Evolutionary conservation across 92 coral and sea anemone genomes (phyloP).

Genomic region (Zoanthus sociatus): DNA sequence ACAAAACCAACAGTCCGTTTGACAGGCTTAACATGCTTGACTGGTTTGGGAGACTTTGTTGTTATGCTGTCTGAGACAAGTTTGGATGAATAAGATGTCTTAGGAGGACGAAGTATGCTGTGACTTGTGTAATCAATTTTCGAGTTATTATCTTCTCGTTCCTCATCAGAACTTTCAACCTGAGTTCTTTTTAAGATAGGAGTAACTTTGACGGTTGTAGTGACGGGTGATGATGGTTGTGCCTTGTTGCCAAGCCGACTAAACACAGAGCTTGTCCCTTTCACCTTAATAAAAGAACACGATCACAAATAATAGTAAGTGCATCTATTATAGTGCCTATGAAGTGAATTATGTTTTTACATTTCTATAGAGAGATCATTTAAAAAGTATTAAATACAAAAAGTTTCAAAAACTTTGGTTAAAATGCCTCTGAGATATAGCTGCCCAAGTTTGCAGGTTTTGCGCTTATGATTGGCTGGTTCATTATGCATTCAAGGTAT

Average conservation of each 20-base stretch:
- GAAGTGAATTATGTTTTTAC: no score
- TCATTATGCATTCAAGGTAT: no score
- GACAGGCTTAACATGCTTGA: constrained; percentile 40
- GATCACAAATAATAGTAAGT: neutral
- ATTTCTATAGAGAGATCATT: no score
- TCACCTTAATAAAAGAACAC: neutral
- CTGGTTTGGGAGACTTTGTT: constrained; percentile 11
- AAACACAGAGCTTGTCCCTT: constrained; percentile 37
- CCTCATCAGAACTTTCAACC: constrained; percentile 26
- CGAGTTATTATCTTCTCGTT: constrained; percentile 1
- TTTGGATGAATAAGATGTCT: constrained; percentile 21
- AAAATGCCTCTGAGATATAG: no score
- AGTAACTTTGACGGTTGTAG: constrained; percentile 5
- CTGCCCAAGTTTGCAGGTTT: no score
- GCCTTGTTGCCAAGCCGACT: constrained; percentile 41
- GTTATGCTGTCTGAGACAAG: constrained; percentile 22
- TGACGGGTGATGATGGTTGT: neutral
- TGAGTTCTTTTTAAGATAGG: constrained; percentile 3
- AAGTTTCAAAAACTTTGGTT: no score
- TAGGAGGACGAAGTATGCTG: constrained; percentile 14
- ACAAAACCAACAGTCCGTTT: constrained; percentile 42
- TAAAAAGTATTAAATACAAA: no score
- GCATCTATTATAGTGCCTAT: no score
- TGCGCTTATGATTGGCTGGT: no score
- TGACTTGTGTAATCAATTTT: constrained; percentile 33